Evolutionary conservation across 2,888 invertebrate species (phyloP).

Genomic region (Plebejus anna): DNA sequence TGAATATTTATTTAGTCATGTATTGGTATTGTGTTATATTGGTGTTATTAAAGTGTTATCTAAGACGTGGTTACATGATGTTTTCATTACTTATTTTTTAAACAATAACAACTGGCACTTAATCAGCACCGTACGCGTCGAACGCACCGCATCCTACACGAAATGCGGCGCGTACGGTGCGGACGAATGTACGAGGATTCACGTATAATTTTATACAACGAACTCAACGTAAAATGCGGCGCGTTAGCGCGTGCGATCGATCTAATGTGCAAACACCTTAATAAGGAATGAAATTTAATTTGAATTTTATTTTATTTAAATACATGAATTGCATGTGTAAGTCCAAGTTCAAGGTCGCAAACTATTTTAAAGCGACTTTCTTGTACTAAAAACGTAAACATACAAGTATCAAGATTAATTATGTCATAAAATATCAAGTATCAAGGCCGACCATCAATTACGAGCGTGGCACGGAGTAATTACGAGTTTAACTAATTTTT

Average conservation of each 20-base stretch:
- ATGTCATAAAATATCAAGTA: background rate
- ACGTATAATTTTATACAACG: too few relatives aligned
- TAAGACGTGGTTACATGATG: background rate
- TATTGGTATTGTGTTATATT: conserved; percentile 23
- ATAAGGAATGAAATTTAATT: too few relatives aligned
- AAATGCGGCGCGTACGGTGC: too few relatives aligned
- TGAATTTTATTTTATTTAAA: background rate
- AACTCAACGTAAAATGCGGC: too few relatives aligned
- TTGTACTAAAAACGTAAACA: background rate
- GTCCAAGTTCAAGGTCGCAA: background rate
- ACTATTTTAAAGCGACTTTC: background rate
- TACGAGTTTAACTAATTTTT: background rate
- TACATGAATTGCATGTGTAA: background rate
- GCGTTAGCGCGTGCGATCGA: too few relatives aligned
- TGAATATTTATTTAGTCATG: conserved; percentile 8
- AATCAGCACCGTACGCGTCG: too few relatives aligned
- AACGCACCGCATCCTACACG: too few relatives aligned
- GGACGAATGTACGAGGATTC: too few relatives aligned
- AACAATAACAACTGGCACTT: background rate
- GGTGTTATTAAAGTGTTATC: conserved; percentile 24
- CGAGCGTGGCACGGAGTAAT: background rate
- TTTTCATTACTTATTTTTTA: background rate
- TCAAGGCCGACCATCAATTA: conserved; percentile 3
- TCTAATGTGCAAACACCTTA: too few relatives aligned
- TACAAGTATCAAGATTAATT: conserved; percentile 4